Base-by-base conservation (phyloP, 2,888 invertebrate genomes). In the Agapostemon virescens region DNA sequence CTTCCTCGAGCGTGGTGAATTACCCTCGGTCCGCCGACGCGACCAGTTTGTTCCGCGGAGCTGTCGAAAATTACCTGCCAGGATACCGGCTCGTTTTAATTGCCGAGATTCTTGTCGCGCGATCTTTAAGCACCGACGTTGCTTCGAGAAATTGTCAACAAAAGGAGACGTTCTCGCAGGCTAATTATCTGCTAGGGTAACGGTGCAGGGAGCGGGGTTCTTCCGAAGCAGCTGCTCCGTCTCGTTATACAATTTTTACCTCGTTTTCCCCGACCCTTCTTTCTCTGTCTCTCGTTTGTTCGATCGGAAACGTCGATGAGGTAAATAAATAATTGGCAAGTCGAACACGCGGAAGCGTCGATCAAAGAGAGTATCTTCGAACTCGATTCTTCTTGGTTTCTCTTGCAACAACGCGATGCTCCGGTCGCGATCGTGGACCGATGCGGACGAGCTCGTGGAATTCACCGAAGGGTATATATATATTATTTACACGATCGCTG, bases 401-500 rank as follows among this genome's bases (percentile, higher is more conserved):
- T 23, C 26, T 26, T 15, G 55, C 55, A 26, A 1, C 45, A n/a
- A 1, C 11, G 3, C n/a, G 49, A 11, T n/a, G 1, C 49, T n/a
- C n/a, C n/a, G n/a, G 49, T 49, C n/a, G 49, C 49, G 49, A 49
- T 49, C n/a, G 11, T 49, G 49, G 11, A n/a, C 3, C n/a, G n/a
- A n/a, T 11, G 2, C n/a, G n/a, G 9, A 15, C 26, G 58, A 13
- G 45, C 15, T n/a, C 45, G 30, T 11, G 45, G 7, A 15, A 66
- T 36, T 55, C 30, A 26, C 13, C 9, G 7, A 30, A 36, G 26
- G 36, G 23, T 49, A n/a, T 23, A 30, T 52, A 64, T 77, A 66
- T 78, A 66, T 70, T 78, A 79, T 79, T 78, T 79, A 45, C 58
- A 38, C 66, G 42, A 23, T 30, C 40, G 30, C 6, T 70, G 30